phyloP scores from a whole-genome alignment of 2,113 vertebrate species.

The Rhabdornis inornatus region DNA sequence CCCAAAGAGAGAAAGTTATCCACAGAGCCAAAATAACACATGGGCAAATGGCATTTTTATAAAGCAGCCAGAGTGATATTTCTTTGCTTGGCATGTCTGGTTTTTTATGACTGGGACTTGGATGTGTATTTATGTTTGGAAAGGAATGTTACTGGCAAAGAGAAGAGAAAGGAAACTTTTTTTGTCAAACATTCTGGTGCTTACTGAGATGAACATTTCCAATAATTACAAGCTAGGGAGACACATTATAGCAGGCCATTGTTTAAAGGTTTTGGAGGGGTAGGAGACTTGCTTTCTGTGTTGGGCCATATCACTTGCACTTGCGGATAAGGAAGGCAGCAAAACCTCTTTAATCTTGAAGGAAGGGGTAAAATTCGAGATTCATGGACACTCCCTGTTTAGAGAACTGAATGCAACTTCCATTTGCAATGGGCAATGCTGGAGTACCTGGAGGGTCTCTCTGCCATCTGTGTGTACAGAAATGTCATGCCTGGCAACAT shows the following conservation, averaged over 20 bases:
- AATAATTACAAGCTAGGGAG: not conserved
- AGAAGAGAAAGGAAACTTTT: not conserved
- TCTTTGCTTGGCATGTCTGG: not conserved
- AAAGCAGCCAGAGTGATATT: not conserved
- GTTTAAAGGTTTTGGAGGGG: not conserved
- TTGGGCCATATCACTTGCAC: not conserved
- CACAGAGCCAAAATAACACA: not conserved
- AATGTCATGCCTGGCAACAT: rapidly evolving
- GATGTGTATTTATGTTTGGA: not conserved
- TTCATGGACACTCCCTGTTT: not conserved
- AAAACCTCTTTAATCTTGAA: not conserved
- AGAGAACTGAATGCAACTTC: not conserved
- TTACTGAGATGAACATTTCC: not conserved
- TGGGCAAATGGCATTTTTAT: not conserved
- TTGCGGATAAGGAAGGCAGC: not conserved
- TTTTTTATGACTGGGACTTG: not conserved
- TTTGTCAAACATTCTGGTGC: not conserved
- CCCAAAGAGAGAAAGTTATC: not conserved
- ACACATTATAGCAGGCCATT: not conserved
- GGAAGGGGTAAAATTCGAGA: not conserved
- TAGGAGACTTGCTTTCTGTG: not conserved
- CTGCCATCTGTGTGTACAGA: not conserved
- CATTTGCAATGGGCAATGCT: not conserved
- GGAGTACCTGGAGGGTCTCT: rapidly evolving
- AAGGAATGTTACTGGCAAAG: not conserved